A percentile compares a stretch with the other conserved stretches of the same genome.
Conservation (phyloP, 2,888 invertebrate genomes). For the Elaeidobius kamerunicus region DNA sequence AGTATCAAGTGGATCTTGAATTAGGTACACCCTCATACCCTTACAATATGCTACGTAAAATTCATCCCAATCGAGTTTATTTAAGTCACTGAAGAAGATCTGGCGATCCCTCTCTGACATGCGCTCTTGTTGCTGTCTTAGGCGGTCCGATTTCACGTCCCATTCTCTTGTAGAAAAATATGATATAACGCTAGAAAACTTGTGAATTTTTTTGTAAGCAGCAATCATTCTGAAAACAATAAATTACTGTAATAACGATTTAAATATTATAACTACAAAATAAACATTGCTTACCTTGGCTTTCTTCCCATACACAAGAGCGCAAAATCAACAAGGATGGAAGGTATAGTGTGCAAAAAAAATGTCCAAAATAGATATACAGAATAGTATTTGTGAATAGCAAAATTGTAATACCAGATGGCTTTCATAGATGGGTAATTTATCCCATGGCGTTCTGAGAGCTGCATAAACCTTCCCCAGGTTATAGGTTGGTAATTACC, state of each 20-base stretch:
- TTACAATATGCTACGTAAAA: slow-evolving; percentile 68
- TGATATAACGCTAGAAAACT: slow-evolving; percentile 67
- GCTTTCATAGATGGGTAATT: slow-evolving; percentile 60
- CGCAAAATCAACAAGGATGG: slow-evolving; percentile 58
- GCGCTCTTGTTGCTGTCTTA: slow-evolving; percentile 55
- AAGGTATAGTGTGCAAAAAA: slow-evolving; percentile 65
- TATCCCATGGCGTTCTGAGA: slow-evolving; percentile 57
- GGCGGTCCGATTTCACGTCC: slow-evolving; percentile 63
- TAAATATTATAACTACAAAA: slow-evolving; percentile 2
- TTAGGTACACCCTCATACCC: slow-evolving; percentile 72
- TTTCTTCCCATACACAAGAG: slow-evolving; percentile 57
- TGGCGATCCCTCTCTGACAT: slow-evolving; percentile 52
- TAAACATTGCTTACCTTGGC: slow-evolving; percentile 54
- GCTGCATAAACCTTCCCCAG: slow-evolving; percentile 67
- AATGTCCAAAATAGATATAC: slow-evolving; percentile 59
- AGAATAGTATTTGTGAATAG: slow-evolving; percentile 59
- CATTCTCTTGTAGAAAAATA: slow-evolving; percentile 77
- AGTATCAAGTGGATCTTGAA: slow-evolving; percentile 73
- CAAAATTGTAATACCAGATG: slow-evolving; percentile 68
- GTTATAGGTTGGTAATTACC: slow-evolving; percentile 78
- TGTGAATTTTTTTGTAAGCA: slow-evolving; percentile 76
- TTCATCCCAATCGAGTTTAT: slow-evolving; percentile 68
- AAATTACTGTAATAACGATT: no score
- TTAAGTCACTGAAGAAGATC: slow-evolving; percentile 74
- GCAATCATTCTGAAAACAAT: slow-evolving; percentile 56